Base-by-base conservation (phyloP, 2,888 invertebrate genomes). In the Cremastobaeus sp. region DNA sequence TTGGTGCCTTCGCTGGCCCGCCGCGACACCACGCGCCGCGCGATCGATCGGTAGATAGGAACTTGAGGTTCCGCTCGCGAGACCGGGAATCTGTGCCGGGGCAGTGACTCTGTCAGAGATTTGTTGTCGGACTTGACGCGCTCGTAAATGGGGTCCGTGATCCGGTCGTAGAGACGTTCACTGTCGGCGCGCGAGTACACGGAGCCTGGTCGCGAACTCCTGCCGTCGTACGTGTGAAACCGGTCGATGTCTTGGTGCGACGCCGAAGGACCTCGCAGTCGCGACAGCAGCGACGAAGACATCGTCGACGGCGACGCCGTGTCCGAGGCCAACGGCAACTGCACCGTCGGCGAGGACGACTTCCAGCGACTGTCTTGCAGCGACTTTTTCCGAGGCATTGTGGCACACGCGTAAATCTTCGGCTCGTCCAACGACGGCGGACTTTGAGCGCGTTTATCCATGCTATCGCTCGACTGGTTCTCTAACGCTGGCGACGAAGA, bases 1-100 rank as follows among this genome's bases (percentile, higher is more conserved):
- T 77, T 77, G 75, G 89, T 89, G 17, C 89, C 90, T 74, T 90
- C 90, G 77, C 90, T 90, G 1, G 90, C 89, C 17, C 90, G 85
- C n/a, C 90, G 87, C 20, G 80, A 74, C 0, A 79, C 80, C n/a
- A 82, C 81, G 30, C 83, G 79, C 43, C 81, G 79, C 4, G 69
- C 69, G 0, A 80, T 78, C 1, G 84, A 81, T 15, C 85, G 81
- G 52, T 83, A 83, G 47, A 85, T 85, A 14, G 87, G 87, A 15
- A 86, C 86, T 71, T 88, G 87, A 0, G 87, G 86, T 68, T 87
- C 87, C 0, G 86, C 85, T 9, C 84, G 79, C 0, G 86, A 83
- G 32, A 86, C 79, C 28, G 88, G 88, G 59, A 84, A 85, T 57
- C 84, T 79, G 69, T 80, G 78, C 21, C 79, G 78, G 55, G 81